Percentiles rank a stretch among this genome's conserved stretches.
These are phyloP conservation scores for Leistus spinibarbis DNA, from an alignment of 2,888 invertebrate species.

Conservation along the genomic window DNA sequence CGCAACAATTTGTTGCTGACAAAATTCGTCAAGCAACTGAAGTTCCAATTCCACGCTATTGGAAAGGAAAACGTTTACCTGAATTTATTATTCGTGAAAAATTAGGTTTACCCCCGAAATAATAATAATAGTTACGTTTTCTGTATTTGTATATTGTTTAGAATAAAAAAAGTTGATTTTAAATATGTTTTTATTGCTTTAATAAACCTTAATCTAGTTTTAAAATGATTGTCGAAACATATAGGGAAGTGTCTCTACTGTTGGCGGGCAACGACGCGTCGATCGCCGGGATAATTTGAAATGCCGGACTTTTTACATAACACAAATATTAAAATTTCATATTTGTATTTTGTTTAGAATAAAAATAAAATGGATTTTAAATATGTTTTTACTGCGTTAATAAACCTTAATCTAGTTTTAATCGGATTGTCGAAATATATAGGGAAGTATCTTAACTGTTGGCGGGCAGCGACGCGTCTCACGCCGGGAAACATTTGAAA, in stretches of 20 bases:
- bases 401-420: too few relatives aligned
- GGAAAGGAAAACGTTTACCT: conserved; percentile 69
- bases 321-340: too few relatives aligned
- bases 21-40: conserved; percentile 68
- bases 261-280: too few relatives aligned
- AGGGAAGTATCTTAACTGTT: too few relatives aligned
- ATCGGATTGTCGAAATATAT: too few relatives aligned
- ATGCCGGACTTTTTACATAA: too few relatives aligned
- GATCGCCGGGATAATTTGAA: too few relatives aligned
- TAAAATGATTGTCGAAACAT: too few relatives aligned
- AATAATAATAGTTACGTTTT: conserved; percentile 19
- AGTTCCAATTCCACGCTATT: conserved; percentile 62
- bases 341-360: background rate
- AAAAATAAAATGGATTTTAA: background rate
- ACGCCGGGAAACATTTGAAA: too few relatives aligned
- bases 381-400: background rate
- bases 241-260: too few relatives aligned
- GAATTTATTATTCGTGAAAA: conserved; percentile 71
- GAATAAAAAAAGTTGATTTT: background rate
- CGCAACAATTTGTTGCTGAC: conserved; percentile 71
- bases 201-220: background rate
- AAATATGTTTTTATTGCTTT: background rate
- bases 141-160: background rate
- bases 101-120: conserved; percentile 59
- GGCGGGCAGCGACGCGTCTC: too few relatives aligned